Base-by-base conservation (phyloP, 2,797 vertebrate species). In the Steatocranus sp. region DNA sequence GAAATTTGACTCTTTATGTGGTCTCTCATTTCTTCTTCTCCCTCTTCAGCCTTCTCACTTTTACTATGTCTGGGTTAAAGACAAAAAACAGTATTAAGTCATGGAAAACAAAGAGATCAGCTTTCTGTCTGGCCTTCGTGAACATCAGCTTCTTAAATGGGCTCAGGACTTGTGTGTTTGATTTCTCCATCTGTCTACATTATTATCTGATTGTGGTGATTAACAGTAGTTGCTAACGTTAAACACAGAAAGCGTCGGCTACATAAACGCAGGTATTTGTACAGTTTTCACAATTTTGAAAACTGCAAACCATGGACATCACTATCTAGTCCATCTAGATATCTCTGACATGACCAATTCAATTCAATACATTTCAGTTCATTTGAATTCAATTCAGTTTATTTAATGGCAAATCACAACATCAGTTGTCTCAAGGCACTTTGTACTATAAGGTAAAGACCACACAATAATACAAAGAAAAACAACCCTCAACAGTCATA, bases 11-110 rank as follows among this genome's bases (percentile, higher is more conserved):
- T 84, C 86, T 43, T 80, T 70, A 8, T 66, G 68, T 25, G 27
- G 78, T 83, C 23, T 90, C 84, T 18, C 0, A 18, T 87, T 88
- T 87, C 86, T 79, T 70, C 66, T 11, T 46, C 82, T 63, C 79
- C 81, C 32, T 88, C 83, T 66, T 25, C 20, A 18, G 30, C 56
- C 2, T 38, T 36, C 54, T 84, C 58, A 8, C 43, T 68, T 61
- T 53, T 61, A 23, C 56, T 56, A 73, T 1, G 20, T 66, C 56
- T 74, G 34, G 8, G 12, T 84, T 86, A 84, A 23, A 49, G 70
- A 83, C 89, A 89, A 88, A 70, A 91, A 93, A 89, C 85, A 88
- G 61, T 34, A 79, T 50, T 30, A 75, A 80, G 75, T 82, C 43
- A 73, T 43, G 81, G 68, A 85, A 88, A 90, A 85, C 81, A 82